Conservation (phyloP, 53 echinoderm and acorn worm species). For the Arbacia lixula region DNA sequence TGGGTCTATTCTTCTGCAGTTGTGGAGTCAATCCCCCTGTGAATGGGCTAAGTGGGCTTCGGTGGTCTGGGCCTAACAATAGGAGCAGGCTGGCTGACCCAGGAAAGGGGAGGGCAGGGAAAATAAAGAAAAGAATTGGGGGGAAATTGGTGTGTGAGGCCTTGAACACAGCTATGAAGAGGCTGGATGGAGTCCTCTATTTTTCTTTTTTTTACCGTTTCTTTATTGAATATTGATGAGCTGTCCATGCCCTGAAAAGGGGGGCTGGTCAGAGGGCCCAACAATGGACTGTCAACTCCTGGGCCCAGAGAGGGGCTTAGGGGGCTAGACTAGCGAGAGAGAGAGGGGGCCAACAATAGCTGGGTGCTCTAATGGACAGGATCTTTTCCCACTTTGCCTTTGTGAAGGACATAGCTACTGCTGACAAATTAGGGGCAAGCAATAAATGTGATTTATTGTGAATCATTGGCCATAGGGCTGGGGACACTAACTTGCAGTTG, state of each 20-base stretch:
- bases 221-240: constrained; percentile 38
- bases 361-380: constrained; percentile 23
- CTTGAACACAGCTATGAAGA: constrained; percentile 12
- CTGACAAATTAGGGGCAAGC: constrained; percentile 39
- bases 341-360: neutral
- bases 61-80: neutral
- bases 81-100: neutral
- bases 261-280: constrained; percentile 22
- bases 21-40: constrained; percentile 25
- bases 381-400: neutral
- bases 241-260: neutral
- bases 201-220: no score
- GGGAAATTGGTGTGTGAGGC: constrained; percentile 13
- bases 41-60: constrained; percentile 36
- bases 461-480: neutral
- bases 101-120: neutral
- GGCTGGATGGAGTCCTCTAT: no score
- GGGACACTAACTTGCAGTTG: constrained; percentile 29
- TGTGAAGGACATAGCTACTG: neutral
- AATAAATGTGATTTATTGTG: constrained; percentile 35
- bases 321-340: no score
- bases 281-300: constrained; percentile 30
- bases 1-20: no score
- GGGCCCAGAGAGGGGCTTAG: no score
- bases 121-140: neutral